Conservation (phyloP, 2,113 vertebrate genomes). For the Sigmodon hispidus region DNA sequence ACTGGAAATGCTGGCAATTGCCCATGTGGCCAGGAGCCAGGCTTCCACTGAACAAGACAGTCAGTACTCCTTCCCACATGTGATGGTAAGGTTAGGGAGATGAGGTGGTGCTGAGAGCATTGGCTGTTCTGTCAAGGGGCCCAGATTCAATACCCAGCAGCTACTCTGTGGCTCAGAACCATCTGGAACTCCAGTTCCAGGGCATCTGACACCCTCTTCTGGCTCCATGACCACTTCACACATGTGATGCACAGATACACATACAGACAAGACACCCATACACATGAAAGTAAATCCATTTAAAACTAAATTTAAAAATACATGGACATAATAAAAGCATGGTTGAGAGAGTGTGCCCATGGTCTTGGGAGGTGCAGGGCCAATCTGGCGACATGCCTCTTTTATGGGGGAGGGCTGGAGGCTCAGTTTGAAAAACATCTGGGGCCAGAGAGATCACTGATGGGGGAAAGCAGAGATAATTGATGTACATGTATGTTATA, state of each 20-base stretch:
- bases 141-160: not conserved
- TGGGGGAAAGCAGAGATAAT: not conserved
- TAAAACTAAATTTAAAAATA: not conserved
- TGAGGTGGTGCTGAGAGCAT: not conserved
- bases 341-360: not conserved
- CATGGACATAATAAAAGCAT: not conserved
- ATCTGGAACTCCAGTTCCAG: not conserved
- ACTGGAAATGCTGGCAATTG: not conserved
- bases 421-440: not conserved
- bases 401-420: not conserved
- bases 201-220: not conserved
- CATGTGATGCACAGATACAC: not conserved
- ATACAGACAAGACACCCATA: not conserved
- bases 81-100: not conserved
- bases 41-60: not conserved
- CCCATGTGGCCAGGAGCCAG: accelerated
- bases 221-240: not conserved
- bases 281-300: not conserved
- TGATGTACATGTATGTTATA: not conserved
- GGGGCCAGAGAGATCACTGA: not conserved
- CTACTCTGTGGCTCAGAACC: not conserved
- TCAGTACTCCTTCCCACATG: not conserved
- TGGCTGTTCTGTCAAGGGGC: not conserved
- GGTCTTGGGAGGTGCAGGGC: not conserved
- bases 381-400: accelerated